Percentiles rank a stretch among this genome's conserved stretches.
These are phyloP conservation scores for Peucedramus taeniatus DNA, from an alignment of 2,113 vertebrate species.

Conservation along the genomic window DNA sequence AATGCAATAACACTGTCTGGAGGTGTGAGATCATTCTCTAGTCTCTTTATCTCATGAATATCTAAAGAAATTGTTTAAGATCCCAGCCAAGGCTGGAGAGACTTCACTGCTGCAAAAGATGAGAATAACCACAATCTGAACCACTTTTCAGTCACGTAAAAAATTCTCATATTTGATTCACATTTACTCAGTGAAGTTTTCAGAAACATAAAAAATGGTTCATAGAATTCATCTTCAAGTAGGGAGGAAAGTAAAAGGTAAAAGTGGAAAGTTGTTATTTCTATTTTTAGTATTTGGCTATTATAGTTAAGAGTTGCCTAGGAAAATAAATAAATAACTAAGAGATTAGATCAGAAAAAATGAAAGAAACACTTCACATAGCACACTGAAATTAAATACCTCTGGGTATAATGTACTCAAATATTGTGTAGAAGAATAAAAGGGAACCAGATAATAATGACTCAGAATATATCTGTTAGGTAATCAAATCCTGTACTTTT, in stretches of 20 bases:
- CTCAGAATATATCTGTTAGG: background rate
- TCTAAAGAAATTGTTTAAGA: background rate
- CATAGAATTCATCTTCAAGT: background rate
- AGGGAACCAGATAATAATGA: background rate
- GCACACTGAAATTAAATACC: constrained; percentile 3
- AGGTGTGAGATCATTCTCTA: background rate
- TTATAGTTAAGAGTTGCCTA: background rate
- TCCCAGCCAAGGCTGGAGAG: background rate
- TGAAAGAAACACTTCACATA: constrained; percentile 18
- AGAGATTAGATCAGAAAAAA: constrained; percentile 27
- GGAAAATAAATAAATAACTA: background rate
- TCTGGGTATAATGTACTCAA: background rate
- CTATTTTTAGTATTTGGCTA: background rate
- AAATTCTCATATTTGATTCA: background rate
- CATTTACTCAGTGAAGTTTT: background rate
- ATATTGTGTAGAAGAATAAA: background rate
- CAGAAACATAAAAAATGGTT: background rate
- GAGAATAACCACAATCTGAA: background rate
- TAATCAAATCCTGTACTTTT: background rate
- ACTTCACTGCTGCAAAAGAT: background rate
- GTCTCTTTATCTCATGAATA: background rate
- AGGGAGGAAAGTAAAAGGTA: background rate
- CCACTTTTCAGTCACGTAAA: background rate
- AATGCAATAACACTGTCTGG: background rate
- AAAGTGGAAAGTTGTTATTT: background rate